phyloP scores from a whole-genome alignment of 2,888 invertebrate genomes.

The Nemotelus pantherinus region DNA sequence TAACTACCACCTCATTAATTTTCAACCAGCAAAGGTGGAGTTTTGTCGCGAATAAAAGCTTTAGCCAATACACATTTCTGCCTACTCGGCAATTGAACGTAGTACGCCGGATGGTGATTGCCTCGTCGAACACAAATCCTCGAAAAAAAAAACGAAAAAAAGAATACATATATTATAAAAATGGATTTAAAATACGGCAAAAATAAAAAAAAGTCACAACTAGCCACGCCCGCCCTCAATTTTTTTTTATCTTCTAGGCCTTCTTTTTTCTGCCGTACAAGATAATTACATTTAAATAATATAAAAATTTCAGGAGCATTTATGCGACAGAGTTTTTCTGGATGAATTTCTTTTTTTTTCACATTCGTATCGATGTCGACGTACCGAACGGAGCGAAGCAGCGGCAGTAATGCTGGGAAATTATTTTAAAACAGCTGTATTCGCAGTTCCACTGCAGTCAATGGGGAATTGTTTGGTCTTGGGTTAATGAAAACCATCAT shows the following conservation, averaged over 20 bases:
- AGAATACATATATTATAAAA: slow-evolving; percentile 27
- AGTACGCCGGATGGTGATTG: slow-evolving; percentile 24
- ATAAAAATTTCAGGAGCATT: slow-evolving; percentile 61
- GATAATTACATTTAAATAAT: slow-evolving; percentile 66
- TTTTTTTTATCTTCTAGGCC: slow-evolving; percentile 39
- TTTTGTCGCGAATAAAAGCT: slow-evolving; percentile 46
- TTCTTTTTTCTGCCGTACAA: slow-evolving; percentile 60
- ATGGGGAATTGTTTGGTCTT: slow-evolving; percentile 47
- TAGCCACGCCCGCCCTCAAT: slow-evolving; percentile 49
- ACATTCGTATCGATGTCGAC: neutral
- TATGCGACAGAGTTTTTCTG: slow-evolving; percentile 46
- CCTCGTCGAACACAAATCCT: slow-evolving; percentile 2
- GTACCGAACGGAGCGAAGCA: neutral
- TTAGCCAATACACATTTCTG: slow-evolving; percentile 29
- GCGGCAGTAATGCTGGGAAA: slow-evolving; percentile 25
- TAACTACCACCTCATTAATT: slow-evolving; percentile 46
- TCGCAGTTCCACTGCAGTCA: slow-evolving; percentile 48
- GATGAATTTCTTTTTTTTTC: slow-evolving; percentile 40
- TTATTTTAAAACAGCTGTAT: slow-evolving; percentile 43
- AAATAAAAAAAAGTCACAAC: slow-evolving; percentile 3
- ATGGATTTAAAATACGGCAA: slow-evolving; percentile 29
- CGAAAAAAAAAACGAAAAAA: slow-evolving; percentile 43
- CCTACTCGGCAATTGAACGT: slow-evolving; percentile 40
- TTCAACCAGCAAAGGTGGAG: slow-evolving; percentile 50
- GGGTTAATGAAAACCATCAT: slow-evolving; percentile 22